Conservation (phyloP, 2,888 invertebrate genomes). For the Caenorhabditis sp. region DNA sequence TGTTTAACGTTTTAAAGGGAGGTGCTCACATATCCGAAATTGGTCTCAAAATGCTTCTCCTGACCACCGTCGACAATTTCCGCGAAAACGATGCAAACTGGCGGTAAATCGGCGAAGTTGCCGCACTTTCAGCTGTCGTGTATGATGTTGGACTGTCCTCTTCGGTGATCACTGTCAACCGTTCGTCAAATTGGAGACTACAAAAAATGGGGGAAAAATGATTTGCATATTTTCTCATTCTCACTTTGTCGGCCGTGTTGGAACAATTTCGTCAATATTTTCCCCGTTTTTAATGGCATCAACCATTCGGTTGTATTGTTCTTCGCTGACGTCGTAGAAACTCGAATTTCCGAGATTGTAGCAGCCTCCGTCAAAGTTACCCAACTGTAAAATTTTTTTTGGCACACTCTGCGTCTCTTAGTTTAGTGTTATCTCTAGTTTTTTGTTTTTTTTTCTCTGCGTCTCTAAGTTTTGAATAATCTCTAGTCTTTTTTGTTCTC, state of each 20-base stretch:
- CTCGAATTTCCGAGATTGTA: conserved; percentile 59
- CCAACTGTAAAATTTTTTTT: conserved; percentile 40
- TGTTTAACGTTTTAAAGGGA: no score
- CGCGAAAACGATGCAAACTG: conserved; percentile 32
- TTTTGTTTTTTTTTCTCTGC: background rate
- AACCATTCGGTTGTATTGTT: conserved; percentile 33
- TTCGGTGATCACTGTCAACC: conserved; percentile 28
- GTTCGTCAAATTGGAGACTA: conserved; percentile 26
- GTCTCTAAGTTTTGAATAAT: background rate
- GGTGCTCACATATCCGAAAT: conserved; percentile 37
- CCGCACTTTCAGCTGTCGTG: background rate
- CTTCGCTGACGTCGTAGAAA: conserved; percentile 49
- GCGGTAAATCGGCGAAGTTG: conserved; percentile 20
- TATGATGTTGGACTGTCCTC: conserved; percentile 17
- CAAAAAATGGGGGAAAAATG: no score
- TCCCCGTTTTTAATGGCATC: conserved; percentile 19
- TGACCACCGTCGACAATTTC: conserved; percentile 24
- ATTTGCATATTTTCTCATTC: background rate
- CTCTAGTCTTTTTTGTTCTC: conserved; percentile 3
- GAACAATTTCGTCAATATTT: background rate
- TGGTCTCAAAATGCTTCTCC: conserved; percentile 37
- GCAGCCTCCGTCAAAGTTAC: conserved; percentile 60
- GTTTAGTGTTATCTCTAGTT: background rate
- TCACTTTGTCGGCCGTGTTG: conserved; percentile 18
- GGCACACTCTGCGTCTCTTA: background rate